Percentiles rank a stretch among this genome's conserved stretches.
Evolutionary conservation across 2,888 invertebrate genomes (phyloP).

Genomic region (Pecten maximus): DNA sequence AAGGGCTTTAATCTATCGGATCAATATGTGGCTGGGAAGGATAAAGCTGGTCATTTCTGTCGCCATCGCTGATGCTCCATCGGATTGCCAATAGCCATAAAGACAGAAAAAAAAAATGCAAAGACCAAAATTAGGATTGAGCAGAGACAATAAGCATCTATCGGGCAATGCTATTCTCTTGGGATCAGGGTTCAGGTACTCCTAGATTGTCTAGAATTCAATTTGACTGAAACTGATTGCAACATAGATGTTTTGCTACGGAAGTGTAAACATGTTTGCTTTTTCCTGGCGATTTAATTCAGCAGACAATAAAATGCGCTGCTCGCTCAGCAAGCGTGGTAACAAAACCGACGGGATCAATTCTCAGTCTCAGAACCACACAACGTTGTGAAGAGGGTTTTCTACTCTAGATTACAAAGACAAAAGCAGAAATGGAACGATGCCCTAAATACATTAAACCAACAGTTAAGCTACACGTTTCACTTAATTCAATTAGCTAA

Average conservation of each 20-base stretch:
- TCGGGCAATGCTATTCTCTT: background rate
- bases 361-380: background rate
- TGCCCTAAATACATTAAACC: background rate
- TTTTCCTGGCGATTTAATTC: conserved; percentile 8
- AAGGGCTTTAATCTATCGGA: background rate
- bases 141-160: conserved; percentile 2
- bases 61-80: background rate
- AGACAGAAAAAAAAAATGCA: background rate
- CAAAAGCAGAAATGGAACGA: background rate
- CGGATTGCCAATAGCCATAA: background rate
- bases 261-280: background rate
- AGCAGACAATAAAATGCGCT: background rate
- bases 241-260: background rate
- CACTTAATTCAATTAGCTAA: background rate
- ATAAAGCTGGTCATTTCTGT: background rate
- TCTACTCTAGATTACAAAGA: background rate
- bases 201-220: conserved; percentile 6
- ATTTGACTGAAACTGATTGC: conserved; percentile 29
- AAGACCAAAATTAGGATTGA: background rate
- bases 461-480: background rate
- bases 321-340: background rate
- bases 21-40: background rate
- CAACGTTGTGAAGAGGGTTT: background rate
- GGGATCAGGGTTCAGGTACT: background rate
- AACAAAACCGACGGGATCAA: background rate